These are phyloP conservation scores for Parnassius orleans DNA, from an alignment of 2,888 invertebrate genomes.

Conservation along the genomic window DNA sequence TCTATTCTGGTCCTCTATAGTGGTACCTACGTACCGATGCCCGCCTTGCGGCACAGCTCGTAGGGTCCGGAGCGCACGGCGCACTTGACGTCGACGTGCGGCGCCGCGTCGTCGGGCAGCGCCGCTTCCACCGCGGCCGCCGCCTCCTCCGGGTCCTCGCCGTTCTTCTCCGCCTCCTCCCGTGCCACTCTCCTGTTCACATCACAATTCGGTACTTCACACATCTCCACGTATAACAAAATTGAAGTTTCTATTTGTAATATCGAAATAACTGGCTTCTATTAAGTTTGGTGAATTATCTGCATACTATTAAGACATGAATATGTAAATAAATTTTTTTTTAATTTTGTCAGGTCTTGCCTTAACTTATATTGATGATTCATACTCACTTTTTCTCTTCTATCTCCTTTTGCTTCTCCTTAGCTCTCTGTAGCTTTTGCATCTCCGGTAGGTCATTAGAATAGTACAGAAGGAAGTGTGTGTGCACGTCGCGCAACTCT, in stretches of 20 bases:
- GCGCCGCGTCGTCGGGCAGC: slow-evolving; percentile 81
- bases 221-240: too few species aligned
- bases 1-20: neutral
- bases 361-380: neutral
- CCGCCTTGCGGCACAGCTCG: slow-evolving; percentile 91
- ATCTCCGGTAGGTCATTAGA: slow-evolving; percentile 90
- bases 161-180: slow-evolving; percentile 79
- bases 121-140: slow-evolving; percentile 78
- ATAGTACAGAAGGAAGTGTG: slow-evolving; percentile 96
- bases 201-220: neutral
- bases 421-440: slow-evolving; percentile 86
- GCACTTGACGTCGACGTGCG: slow-evolving; percentile 86
- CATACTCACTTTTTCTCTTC: slow-evolving; percentile 75
- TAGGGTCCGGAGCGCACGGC: slow-evolving; percentile 94
- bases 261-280: too few species aligned
- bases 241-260: too few species aligned
- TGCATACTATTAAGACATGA: too few species aligned
- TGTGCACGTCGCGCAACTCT: slow-evolving; percentile 95
- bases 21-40: slow-evolving; percentile 81
- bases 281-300: too few species aligned
- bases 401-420: slow-evolving; percentile 83
- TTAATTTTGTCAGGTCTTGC: too few species aligned
- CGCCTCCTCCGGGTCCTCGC: slow-evolving; percentile 84
- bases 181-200: slow-evolving; percentile 58
- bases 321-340: too few species aligned